Conservation (phyloP, 2,797 vertebrate species). For the Cirrhinus molitorella region DNA sequence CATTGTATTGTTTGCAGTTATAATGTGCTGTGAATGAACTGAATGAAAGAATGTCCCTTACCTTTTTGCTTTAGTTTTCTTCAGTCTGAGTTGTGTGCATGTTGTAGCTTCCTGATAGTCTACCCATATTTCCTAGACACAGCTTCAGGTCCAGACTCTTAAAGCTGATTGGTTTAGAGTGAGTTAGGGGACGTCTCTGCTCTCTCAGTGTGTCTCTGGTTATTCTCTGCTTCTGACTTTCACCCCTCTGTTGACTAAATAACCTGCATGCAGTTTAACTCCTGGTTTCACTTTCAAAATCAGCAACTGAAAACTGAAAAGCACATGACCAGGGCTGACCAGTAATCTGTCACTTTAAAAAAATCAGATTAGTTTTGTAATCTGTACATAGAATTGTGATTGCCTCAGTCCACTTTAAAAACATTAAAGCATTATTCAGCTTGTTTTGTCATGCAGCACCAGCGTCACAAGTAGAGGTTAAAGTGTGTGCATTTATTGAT, state of each 20-base stretch:
- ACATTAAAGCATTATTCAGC: too few relatives aligned
- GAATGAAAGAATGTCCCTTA: not conserved
- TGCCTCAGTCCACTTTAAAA: too few relatives aligned
- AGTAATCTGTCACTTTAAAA: too few relatives aligned
- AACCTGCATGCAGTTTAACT: not conserved
- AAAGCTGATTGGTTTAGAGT: not conserved
- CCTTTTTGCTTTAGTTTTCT: not conserved
- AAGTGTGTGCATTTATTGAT: too few relatives aligned
- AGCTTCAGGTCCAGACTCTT: not conserved
- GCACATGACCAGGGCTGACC: not conserved
- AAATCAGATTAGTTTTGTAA: too few relatives aligned
- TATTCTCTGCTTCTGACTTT: not conserved
- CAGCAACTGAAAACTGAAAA: not conserved
- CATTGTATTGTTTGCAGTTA: not conserved
- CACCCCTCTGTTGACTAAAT: not conserved
- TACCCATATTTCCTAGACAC: not conserved
- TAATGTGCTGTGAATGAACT: too few relatives aligned
- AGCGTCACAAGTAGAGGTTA: too few relatives aligned
- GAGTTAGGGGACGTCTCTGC: not conserved
- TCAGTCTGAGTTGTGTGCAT: not conserved
- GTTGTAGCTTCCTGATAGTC: not conserved
- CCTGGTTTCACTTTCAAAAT: not conserved
- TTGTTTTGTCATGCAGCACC: too few relatives aligned
- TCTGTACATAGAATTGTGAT: too few relatives aligned
- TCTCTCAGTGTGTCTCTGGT: not conserved